Evolutionary conservation across 2,888 invertebrate species (phyloP).

Genomic region (Chymomyza procnemis): DNA sequence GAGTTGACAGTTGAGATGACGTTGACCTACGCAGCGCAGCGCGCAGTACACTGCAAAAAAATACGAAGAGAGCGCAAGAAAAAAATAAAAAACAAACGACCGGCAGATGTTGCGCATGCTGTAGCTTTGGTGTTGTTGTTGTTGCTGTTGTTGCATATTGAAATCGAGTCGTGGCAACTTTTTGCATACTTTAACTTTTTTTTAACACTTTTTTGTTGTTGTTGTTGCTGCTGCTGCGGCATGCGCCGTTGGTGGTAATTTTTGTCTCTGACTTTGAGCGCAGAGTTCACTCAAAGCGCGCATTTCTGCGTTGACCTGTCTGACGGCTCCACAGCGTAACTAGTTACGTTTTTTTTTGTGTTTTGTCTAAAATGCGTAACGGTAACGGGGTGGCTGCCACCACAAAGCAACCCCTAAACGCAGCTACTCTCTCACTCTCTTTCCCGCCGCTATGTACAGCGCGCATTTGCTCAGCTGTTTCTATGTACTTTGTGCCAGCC

Average conservation of each 20-base stretch:
- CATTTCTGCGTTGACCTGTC: conserved; percentile 45
- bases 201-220: too few species aligned
- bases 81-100: conserved; percentile 37
- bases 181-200: conserved; percentile 18
- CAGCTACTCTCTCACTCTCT: too few species aligned
- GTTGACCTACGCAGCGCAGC: conserved; percentile 76
- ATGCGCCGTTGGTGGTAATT: conserved; percentile 69
- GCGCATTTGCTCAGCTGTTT: conserved; percentile 59
- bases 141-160: conserved; percentile 34
- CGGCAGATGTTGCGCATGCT: conserved; percentile 59
- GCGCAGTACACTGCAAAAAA: conserved; percentile 46
- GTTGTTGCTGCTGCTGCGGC: conserved; percentile 36
- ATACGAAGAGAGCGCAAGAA: too few species aligned
- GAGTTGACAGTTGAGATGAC: conserved; percentile 26
- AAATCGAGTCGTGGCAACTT: conserved; percentile 41
- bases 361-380: not conserved
- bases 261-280: conserved; percentile 17
- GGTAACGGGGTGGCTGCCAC: not conserved
- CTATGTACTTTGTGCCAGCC: not conserved
- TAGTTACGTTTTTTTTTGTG: too few species aligned
- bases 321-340: conserved; percentile 30
- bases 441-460: too few species aligned
- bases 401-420: conserved; percentile 35
- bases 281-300: conserved; percentile 22
- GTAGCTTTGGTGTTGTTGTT: conserved; percentile 15